Conservation (phyloP, 2,797 vertebrate genomes). For the Harpagifer antarcticus region DNA sequence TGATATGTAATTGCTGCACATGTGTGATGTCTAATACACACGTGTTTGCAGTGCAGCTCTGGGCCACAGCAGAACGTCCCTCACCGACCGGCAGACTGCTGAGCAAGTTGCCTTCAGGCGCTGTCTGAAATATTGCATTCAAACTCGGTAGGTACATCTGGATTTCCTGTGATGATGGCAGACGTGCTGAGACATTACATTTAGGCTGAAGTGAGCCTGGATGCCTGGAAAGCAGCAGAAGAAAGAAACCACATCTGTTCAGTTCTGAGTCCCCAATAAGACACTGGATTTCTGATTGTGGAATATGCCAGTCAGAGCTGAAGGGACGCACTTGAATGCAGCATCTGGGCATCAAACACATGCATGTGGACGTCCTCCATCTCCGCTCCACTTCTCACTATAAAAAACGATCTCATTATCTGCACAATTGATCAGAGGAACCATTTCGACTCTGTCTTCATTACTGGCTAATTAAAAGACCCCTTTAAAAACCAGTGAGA, state of each 20-base stretch:
- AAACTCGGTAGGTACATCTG: constrained; percentile 41
- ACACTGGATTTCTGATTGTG: neutral
- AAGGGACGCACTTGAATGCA: constrained; percentile 23
- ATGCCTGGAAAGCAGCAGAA: constrained; percentile 1
- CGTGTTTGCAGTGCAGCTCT: neutral
- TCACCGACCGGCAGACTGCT: constrained; percentile 47
- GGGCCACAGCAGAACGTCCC: constrained; percentile 1
- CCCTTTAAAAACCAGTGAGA: constrained; percentile 56
- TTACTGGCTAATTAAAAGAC: constrained; percentile 76
- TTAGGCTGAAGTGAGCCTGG: constrained; percentile 8
- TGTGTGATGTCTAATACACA: neutral
- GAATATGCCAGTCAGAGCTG: neutral
- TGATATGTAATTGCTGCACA: neutral
- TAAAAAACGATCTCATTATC: constrained; percentile 69
- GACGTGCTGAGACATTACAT: constrained; percentile 28
- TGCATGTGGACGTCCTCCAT: neutral
- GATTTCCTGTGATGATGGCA: constrained; percentile 21
- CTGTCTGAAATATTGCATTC: constrained; percentile 49
- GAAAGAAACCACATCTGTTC: neutral
- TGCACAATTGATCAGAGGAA: constrained; percentile 72
- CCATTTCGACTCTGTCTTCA: constrained; percentile 68
- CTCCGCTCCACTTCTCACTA: constrained; percentile 26
- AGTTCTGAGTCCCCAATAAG: neutral
- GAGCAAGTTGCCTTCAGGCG: constrained; percentile 45
- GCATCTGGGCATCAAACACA: constrained; percentile 9